These are phyloP conservation scores for Lepus americanus DNA, from an alignment of 2,113 vertebrate species.

Conservation along the genomic window DNA sequence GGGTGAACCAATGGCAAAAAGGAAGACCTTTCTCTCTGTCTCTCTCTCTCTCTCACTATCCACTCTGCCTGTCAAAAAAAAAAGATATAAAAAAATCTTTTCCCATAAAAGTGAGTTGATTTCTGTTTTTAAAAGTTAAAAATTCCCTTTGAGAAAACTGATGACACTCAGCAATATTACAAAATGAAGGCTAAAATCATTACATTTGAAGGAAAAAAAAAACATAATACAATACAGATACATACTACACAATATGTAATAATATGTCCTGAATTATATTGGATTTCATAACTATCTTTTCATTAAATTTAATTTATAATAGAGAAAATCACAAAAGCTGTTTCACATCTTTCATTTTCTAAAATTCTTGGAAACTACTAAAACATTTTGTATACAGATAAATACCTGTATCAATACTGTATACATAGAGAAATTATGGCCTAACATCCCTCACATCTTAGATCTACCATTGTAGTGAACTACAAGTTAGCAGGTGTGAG, in stretches of 20 bases:
- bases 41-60: too few relatives aligned
- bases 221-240: not conserved
- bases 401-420: not conserved
- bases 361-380: conserved; percentile 40
- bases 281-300: not conserved
- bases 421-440: not conserved
- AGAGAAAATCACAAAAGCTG: not conserved
- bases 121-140: conserved; percentile 46
- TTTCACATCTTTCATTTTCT: conserved; percentile 62
- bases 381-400: conserved; percentile 15
- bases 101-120: conserved; percentile 33
- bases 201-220: conserved; percentile 33
- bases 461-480: not conserved
- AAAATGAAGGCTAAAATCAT: conserved; percentile 57
- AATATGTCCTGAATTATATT: not conserved
- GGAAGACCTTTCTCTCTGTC: too few relatives aligned
- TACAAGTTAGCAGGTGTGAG: not conserved
- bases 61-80: too few relatives aligned
- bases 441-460: not conserved
- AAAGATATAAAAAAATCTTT: not conserved
- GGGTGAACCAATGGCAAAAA: too few relatives aligned
- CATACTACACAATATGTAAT: not conserved
- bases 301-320: not conserved
- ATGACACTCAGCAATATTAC: not conserved
- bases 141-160: conserved; percentile 4